phyloP scores from a whole-genome alignment of 2,113 vertebrate species.

The Misgurnus mizolepis region DNA sequence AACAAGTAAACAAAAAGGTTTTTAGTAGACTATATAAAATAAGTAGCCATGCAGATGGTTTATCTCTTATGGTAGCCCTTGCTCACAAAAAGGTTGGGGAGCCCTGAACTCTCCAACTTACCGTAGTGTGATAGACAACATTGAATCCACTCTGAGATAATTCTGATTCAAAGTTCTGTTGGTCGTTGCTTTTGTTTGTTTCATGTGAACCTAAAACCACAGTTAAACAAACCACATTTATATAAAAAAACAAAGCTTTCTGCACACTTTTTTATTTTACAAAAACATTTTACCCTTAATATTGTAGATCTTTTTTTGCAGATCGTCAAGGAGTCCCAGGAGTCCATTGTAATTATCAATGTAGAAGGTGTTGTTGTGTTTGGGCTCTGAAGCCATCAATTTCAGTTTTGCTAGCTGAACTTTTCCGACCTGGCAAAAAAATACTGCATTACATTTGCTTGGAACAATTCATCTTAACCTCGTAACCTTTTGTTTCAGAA shows the following conservation, averaged over 20 bases:
- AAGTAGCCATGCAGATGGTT: no score
- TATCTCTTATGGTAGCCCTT: no score
- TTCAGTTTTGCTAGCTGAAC: background rate
- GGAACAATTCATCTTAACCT: background rate
- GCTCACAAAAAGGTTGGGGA: no score
- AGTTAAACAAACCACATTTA: background rate
- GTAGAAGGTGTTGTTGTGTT: slow-evolving; percentile 56
- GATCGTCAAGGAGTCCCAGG: slow-evolving; percentile 65
- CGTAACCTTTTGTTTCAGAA: no score
- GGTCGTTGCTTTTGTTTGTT: background rate
- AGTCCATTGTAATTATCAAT: slow-evolving; percentile 70
- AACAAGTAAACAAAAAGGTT: no score
- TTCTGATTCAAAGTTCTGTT: background rate
- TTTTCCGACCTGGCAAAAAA: slow-evolving; percentile 56
- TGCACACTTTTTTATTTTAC: no score
- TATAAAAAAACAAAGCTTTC: no score
- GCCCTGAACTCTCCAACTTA: background rate
- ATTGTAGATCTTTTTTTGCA: slow-evolving; percentile 76
- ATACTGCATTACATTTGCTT: background rate
- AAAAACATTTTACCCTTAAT: slow-evolving; percentile 73
- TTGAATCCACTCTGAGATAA: slow-evolving; percentile 47
- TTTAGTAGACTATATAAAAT: no score
- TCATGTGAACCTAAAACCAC: background rate
- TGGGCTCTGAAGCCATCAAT: slow-evolving; percentile 61
- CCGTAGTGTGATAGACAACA: background rate